These are phyloP conservation scores for Tetranychus cinnabarinus DNA, from an alignment of 1,140 invertebrate genomes.

Conservation along the genomic window DNA sequence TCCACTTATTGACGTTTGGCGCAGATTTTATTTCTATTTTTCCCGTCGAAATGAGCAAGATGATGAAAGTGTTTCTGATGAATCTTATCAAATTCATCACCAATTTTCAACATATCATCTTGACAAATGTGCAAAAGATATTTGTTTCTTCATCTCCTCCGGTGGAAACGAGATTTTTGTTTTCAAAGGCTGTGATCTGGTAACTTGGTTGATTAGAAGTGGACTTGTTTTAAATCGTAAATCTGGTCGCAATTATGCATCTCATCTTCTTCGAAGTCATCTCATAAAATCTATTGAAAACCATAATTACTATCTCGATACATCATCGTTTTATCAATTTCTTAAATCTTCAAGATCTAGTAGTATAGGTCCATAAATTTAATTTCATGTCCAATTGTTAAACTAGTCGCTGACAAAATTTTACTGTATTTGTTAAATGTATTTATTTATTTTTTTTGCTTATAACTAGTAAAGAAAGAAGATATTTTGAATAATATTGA, in stretches of 20 bases:
- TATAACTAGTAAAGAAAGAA: no score
- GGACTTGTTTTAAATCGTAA: constrained; percentile 44
- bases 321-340: constrained; percentile 24
- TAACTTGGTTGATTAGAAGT: constrained; percentile 57
- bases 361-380: no score
- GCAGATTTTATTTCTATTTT: neutral
- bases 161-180: constrained; percentile 39
- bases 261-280: constrained; percentile 50
- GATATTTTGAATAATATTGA: no score
- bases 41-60: constrained; percentile 25
- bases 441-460: no score
- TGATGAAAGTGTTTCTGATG: constrained; percentile 40
- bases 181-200: constrained; percentile 56
- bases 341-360: no score
- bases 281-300: constrained; percentile 56
- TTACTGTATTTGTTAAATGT: no score
- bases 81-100: constrained; percentile 57
- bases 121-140: constrained; percentile 47
- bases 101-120: constrained; percentile 66
- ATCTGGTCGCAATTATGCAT: constrained; percentile 56
- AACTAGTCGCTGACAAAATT: no score
- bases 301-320: constrained; percentile 45
- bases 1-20: constrained; percentile 28
- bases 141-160: constrained; percentile 25
- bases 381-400: no score